Base-by-base conservation (phyloP, 1,140 invertebrate genomes). In the Arion vulgaris region DNA sequence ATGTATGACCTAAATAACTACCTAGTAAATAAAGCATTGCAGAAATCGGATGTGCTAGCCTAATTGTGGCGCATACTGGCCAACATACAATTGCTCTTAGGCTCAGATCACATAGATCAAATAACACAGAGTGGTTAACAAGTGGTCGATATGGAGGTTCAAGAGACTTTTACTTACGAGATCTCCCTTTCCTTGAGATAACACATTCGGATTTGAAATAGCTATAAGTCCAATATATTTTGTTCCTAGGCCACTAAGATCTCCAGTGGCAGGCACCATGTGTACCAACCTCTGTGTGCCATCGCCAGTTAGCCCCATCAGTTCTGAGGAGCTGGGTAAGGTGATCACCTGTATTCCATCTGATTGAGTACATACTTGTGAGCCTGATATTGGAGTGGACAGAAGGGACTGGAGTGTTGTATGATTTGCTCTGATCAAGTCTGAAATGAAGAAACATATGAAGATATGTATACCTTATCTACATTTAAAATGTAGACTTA, bases 311-410 rank as follows among this genome's bases (percentile, higher is more conserved):
- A 86, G 82, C 1, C 72, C 80, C 36, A 85, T 76, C 17, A 90
- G 71, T n/a, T 88, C 86, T 66, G 73, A 83, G 0, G 87, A 80
- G 36, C 83, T 85, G 19, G 87, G 84, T 53, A 91, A 80, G 49
- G 89, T 87, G 78, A 91, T 89, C n/a, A 91, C 89, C 81, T 91
- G 90, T 53, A 91, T 89, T 15, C 83, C 87, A 28, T 88, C 87
- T 75, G 84, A 85, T 17, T 86, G 80, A 19, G 81, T 73, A 4
- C 88, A 74, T 15, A 88, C 75, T 34, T 87, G 86, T 0, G 85
- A 82, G 11, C 85, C 66, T 13, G 87, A 83, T 13, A 88, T 78
- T 32, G 90, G 88, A 28, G 89, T 84, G 1, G 90, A 87, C 34
- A 91, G 81, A 1, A 91, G 68, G 36, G 89, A 87, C 81, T 91